A percentile compares a stretch with the other conserved stretches of the same genome.
phyloP scores from a whole-genome alignment of 2,113 vertebrate species.

The Syngnathoides biaculeatus region DNA sequence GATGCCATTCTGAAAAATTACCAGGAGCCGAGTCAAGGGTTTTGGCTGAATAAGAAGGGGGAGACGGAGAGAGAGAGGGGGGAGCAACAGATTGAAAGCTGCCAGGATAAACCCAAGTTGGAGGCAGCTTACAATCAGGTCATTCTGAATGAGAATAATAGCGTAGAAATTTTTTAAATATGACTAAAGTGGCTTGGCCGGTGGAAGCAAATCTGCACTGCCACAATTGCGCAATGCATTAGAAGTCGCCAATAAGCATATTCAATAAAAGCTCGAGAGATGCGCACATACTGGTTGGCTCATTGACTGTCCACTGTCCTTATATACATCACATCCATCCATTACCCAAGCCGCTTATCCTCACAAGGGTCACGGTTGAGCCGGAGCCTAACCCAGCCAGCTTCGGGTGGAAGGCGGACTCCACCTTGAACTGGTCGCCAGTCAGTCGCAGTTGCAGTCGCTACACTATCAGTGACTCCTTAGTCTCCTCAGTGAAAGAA shows the following conservation, averaged over 20 bases:
- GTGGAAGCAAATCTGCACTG: conserved; percentile 7
- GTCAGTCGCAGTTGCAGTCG: no score
- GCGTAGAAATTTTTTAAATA: conserved; percentile 28
- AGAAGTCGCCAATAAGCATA: conserved; percentile 28
- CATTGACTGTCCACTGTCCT: conserved; percentile 31
- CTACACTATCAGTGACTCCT: no score
- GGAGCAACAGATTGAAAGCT: conserved; percentile 49
- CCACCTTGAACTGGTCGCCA: no score
- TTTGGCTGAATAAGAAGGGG: conserved; percentile 30
- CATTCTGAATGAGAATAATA: conserved; percentile 43
- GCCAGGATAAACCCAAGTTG: conserved; percentile 41
- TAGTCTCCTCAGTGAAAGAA: no score
- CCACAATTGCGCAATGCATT: conserved; percentile 16
- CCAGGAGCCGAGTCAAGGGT: conserved; percentile 35
- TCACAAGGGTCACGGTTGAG: no score
- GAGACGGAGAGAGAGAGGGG: background rate
- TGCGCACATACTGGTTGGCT: conserved; percentile 12
- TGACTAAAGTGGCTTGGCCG: conserved; percentile 1
- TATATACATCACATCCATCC: no score
- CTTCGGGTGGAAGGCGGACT: no score
- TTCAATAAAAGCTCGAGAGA: conserved; percentile 25
- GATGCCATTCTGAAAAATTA: conserved; percentile 49
- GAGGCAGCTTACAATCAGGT: conserved; percentile 23
- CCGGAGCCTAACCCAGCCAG: no score
- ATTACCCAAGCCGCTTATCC: no score